Evolutionary conservation across 2,797 vertebrate genomes (phyloP).

Genomic region (Apogon talboti): DNA sequence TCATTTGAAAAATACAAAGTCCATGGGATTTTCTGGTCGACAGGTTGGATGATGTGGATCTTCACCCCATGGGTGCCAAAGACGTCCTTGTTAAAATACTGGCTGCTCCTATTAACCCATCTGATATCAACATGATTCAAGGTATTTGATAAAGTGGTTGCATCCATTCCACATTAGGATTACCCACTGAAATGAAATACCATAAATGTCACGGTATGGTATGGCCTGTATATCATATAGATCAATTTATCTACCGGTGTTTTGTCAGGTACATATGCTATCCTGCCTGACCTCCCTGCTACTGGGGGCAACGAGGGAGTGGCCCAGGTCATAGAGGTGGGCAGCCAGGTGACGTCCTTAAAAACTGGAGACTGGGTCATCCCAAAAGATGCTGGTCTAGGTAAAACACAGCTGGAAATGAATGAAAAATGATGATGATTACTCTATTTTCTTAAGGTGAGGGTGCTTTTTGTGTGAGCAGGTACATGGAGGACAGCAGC

Average conservation of each 20-base stretch:
- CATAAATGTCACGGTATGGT: background rate
- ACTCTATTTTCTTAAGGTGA: background rate
- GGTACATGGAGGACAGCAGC: conserved; percentile 91
- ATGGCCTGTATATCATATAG: background rate
- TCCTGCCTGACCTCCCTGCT: conserved; percentile 89
- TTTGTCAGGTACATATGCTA: conserved; percentile 88
- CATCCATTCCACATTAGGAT: background rate
- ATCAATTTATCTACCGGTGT: conserved; percentile 1
- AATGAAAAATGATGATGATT: background rate
- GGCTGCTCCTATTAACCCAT: conserved; percentile 94
- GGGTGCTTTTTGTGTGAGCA: conserved; percentile 65
- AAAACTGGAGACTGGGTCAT: conserved; percentile 92
- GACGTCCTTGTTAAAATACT: conserved; percentile 90
- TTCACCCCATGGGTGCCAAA: conserved; percentile 77
- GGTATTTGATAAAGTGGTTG: conserved; percentile 74
- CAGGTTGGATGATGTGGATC: conserved; percentile 87
- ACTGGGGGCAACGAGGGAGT: conserved; percentile 95
- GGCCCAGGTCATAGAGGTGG: conserved; percentile 88
- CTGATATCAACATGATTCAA: conserved; percentile 98
- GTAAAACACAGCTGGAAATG: conserved; percentile 74
- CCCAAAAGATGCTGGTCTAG: conserved; percentile 85
- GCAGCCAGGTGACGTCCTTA: conserved; percentile 82
- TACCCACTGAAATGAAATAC: background rate
- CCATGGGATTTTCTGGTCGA: conserved; percentile 6
- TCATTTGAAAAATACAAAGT: background rate